A percentile compares a stretch with the other conserved stretches of the same genome.
Conservation (phyloP, 2,888 invertebrate species). For the Acleris sparsana region DNA sequence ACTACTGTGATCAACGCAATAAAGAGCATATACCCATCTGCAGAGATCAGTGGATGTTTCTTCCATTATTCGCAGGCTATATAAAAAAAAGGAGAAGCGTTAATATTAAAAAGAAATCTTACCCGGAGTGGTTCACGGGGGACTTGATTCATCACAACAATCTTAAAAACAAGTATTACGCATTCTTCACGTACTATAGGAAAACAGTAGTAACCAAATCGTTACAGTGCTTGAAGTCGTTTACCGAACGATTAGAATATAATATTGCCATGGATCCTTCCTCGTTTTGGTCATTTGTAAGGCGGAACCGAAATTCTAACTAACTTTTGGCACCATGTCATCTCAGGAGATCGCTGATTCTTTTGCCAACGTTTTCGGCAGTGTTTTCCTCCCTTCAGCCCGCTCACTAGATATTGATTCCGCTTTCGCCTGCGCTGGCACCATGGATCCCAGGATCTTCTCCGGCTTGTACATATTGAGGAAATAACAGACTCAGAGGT, state of each 20-base stretch:
- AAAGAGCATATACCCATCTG: too few species aligned
- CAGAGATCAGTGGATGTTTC: too few species aligned
- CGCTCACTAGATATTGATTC: neutral
- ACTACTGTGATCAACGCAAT: too few species aligned
- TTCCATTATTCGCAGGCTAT: too few species aligned
- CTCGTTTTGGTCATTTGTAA: neutral
- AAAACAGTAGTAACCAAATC: neutral
- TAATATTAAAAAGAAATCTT: neutral
- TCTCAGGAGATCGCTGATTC: neutral
- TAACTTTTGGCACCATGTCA: neutral
- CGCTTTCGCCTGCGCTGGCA: neutral
- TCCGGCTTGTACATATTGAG: neutral
- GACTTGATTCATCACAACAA: neutral
- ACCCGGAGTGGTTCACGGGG: neutral
- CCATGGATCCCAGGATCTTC: neutral
- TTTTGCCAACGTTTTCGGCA: neutral
- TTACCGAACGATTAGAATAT: neutral
- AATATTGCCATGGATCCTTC: neutral
- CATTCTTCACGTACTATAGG: conserved; percentile 2
- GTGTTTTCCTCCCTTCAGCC: neutral
- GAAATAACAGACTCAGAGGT: neutral
- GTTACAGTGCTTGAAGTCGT: neutral
- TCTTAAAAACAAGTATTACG: conserved; percentile 5
- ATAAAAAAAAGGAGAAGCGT: too few species aligned
- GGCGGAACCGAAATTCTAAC: neutral